Percentiles rank a stretch among this genome's conserved stretches.
These are phyloP conservation scores for Macrochelys suwanniensis DNA, from an alignment of 2,797 vertebrate genomes.

Conservation along the genomic window DNA sequence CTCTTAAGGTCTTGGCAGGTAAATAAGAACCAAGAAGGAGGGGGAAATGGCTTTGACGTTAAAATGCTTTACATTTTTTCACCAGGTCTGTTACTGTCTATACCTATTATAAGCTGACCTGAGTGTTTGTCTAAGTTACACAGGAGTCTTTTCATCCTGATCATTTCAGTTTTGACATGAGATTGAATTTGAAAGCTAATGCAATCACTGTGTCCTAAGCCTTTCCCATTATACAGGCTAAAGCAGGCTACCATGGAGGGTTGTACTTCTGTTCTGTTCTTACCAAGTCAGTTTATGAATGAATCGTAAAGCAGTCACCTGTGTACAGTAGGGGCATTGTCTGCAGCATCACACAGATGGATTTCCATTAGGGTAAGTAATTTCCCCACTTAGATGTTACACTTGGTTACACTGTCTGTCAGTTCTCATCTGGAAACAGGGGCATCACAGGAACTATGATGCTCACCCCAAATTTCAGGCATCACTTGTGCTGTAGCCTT, in stretches of 20 bases:
- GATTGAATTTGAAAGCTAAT: background rate
- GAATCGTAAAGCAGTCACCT: background rate
- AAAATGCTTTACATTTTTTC: background rate
- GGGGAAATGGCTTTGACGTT: constrained; percentile 28
- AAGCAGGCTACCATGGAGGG: background rate
- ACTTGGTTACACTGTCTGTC: background rate
- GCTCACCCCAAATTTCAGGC: background rate
- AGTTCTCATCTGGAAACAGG: background rate
- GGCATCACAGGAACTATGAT: background rate
- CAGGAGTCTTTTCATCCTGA: constrained; percentile 7
- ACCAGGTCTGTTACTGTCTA: background rate
- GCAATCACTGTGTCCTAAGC: background rate
- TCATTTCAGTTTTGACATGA: constrained; percentile 3
- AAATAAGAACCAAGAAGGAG: background rate
- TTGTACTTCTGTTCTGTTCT: background rate
- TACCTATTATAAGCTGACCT: background rate
- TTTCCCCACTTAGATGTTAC: background rate
- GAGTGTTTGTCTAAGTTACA: constrained; percentile 36
- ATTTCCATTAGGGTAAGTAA: fast-evolving
- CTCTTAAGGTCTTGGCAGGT: constrained; percentile 12
- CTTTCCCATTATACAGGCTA: background rate
- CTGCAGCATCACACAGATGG: background rate
- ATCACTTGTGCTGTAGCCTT: background rate
- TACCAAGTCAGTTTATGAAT: background rate
- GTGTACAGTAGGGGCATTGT: background rate